Percentiles rank a stretch among this genome's conserved stretches.
These are phyloP conservation scores for Parnassius mnemosyne DNA, from an alignment of 2,888 invertebrate species.

Conservation along the genomic window DNA sequence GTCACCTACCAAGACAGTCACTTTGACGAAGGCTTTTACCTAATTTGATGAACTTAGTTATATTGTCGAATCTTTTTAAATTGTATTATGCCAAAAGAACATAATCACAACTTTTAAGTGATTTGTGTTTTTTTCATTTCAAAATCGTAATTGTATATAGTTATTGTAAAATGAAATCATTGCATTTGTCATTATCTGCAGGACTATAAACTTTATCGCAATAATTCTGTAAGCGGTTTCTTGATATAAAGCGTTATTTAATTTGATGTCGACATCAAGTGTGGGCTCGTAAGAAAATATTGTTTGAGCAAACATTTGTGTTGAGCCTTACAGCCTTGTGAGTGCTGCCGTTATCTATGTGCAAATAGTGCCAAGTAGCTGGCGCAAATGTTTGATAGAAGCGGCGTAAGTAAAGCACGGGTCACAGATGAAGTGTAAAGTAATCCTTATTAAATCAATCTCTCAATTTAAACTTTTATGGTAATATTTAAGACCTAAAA, in stretches of 20 bases:
- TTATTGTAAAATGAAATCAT: conserved; percentile 27
- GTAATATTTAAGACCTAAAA: no score
- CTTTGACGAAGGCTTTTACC: no score
- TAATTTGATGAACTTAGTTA: no score
- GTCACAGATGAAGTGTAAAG: no score
- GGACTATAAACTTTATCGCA: conserved; percentile 62
- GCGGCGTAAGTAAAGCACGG: neutral
- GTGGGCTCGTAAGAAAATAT: conserved; percentile 66
- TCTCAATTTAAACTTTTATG: no score
- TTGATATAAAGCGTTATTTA: conserved; percentile 64
- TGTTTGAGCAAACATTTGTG: conserved; percentile 71
- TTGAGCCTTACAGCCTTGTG: conserved; percentile 57
- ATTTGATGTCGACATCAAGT: conserved; percentile 75
- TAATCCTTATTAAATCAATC: no score
- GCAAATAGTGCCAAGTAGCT: conserved; percentile 49
- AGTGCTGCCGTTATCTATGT: conserved; percentile 53
- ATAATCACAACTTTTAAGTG: no score
- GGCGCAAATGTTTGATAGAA: conserved; percentile 33
- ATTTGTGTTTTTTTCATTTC: no score
- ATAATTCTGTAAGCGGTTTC: conserved; percentile 52
- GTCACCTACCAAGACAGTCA: no score
- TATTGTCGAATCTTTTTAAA: no score
- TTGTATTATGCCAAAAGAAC: no score
- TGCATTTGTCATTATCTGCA: conserved; percentile 45
- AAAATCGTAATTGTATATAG: neutral